Base-by-base conservation (phyloP, 1,140 invertebrate species). In the Lepidostoma basale region DNA sequence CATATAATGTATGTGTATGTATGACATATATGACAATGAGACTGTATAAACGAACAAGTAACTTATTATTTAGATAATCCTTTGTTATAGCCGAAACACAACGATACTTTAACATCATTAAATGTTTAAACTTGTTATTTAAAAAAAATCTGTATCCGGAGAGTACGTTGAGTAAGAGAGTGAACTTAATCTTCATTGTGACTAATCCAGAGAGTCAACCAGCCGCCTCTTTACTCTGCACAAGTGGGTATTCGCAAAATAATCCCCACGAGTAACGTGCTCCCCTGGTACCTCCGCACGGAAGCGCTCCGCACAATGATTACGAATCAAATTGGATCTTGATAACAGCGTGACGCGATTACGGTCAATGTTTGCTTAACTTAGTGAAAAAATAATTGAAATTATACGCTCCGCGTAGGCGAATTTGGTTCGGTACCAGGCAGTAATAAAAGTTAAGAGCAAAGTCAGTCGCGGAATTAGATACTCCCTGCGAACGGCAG, bases 381-480 rank as follows among this genome's bases (percentile, higher is more conserved):
- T 72, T 68, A 72, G 66, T 72, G 70, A 73, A 73, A 73, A 73
- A 73, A 73, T 73, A 73, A 73, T 73, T 73, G 70, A 73, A 73
- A 73, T 73, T 73, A 72, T 62, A 69, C 67, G 58, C 33, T 23
- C 26, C 42, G 44, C 25, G 28, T 49, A 60, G 23, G 42, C 33
- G n/a, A 20, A 26, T 12, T 52, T 22, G 14, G n/a, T 52, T 47
- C 16, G n/a, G 56, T 54, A 66, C 28, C 52, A 56, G 49, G 64
- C 20, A 40, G 23, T 33, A 28, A 66, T 66, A 66, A 66, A 66
- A 66, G 64, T 58, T 66, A 66, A 58, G 64, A 36, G 64, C 22
- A 58, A 9, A 65, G 20, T 65, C 47, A 39, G 47, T 33, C 28
- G 49, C 18, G 18, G 47, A 65, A 54, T 54, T 54, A n/a, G n/a